These are phyloP conservation scores for Melolontha melolontha DNA, from an alignment of 2,888 invertebrate species.

Conservation along the genomic window DNA sequence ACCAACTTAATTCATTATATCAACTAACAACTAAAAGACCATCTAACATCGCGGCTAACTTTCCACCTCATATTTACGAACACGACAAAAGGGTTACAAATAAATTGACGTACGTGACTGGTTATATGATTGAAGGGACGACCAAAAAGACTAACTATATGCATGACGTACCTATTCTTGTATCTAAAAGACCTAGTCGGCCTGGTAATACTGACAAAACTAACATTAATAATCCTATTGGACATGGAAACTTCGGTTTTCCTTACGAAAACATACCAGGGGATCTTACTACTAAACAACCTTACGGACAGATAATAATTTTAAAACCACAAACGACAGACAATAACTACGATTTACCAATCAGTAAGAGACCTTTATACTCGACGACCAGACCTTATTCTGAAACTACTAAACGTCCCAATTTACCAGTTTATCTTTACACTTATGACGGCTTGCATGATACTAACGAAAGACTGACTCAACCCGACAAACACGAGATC, in stretches of 20 bases:
- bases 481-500: slow-evolving; percentile 19
- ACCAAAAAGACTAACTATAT: slow-evolving; percentile 29
- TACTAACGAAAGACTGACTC: no score
- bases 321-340: slow-evolving; percentile 10
- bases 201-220: slow-evolving; percentile 4
- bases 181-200: slow-evolving; percentile 10
- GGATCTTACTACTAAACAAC: slow-evolving; percentile 52
- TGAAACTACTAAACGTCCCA: slow-evolving; percentile 15
- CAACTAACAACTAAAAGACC: slow-evolving; percentile 25
- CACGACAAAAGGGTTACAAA: slow-evolving; percentile 1
- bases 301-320: slow-evolving; percentile 47
- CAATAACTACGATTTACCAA: slow-evolving; percentile 3
- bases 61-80: slow-evolving; percentile 37
- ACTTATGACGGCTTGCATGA: neutral
- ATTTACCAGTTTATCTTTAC: slow-evolving; percentile 4
- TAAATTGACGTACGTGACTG: slow-evolving; percentile 38
- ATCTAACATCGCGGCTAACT: slow-evolving; percentile 12
- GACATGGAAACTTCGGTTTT: slow-evolving; percentile 18
- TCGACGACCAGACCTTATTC: slow-evolving; percentile 1
- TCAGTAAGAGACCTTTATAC: slow-evolving; percentile 16
- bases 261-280: slow-evolving; percentile 24
- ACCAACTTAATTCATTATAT: neutral
- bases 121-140: slow-evolving; percentile 35
- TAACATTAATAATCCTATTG: slow-evolving; percentile 2
- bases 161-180: slow-evolving; percentile 34